These are phyloP conservation scores for Diadophis punctatus DNA, from an alignment of 2,113 vertebrate species.

Conservation along the genomic window DNA sequence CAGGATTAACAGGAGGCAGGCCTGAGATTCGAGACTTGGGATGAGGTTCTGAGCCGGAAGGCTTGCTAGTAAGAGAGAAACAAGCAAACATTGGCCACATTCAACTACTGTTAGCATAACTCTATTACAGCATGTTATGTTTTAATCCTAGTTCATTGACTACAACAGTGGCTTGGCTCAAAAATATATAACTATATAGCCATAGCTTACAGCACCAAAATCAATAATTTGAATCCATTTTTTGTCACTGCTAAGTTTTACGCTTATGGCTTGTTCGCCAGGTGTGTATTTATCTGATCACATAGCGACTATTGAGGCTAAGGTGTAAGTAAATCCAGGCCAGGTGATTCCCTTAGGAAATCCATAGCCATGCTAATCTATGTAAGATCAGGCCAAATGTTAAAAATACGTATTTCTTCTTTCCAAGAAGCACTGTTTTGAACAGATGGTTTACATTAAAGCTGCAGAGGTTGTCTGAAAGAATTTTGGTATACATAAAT, in stretches of 20 bases:
- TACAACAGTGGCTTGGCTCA: neutral
- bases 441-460: neutral
- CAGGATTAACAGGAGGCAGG: constrained; percentile 81
- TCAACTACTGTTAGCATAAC: neutral
- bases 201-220: neutral
- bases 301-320: neutral
- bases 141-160: neutral
- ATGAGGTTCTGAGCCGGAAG: constrained; percentile 78
- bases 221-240: neutral
- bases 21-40: constrained; percentile 77
- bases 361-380: neutral
- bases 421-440: neutral
- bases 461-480: neutral
- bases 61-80: constrained; percentile 75
- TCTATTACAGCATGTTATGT: neutral
- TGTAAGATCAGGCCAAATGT: neutral
- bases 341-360: neutral
- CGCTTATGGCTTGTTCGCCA: neutral
- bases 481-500: neutral
- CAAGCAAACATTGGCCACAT: constrained; percentile 21
- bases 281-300: neutral
- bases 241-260: neutral
- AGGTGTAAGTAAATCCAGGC: neutral
- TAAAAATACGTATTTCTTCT: neutral
- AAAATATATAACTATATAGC: neutral